Evolutionary conservation across 2,888 invertebrate genomes (phyloP), one percentile per base, ranked within the genome.

Genomic region (Phortica okadai): DNA sequence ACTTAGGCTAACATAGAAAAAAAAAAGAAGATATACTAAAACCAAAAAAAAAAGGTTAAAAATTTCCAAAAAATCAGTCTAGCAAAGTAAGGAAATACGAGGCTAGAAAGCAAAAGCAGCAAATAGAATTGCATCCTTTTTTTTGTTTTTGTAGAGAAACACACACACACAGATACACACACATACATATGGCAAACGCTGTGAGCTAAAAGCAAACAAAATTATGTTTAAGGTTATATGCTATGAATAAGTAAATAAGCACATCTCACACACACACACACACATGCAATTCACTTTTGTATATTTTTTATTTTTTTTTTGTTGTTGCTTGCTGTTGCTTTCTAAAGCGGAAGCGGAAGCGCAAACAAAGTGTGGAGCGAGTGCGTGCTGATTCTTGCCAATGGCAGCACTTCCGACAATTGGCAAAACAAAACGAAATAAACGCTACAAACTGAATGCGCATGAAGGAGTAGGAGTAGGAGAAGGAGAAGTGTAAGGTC

Each of bases 141-240:
- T 21, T 21, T 21, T 21, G 21, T 21, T 21, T 21, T 21, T 21
- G 21, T 21, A 21, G 21, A 21, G 21, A 21, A 21, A 85, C 81
- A 79, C 77, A 78, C 77, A 78, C 70, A 66, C 21, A 10, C 44
- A 67, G 16, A 50, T 16, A 74, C 54, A 67, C 54, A 67, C 80
- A 81, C 83, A 83, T 8, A 4, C 45, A 76, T 77, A 83, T 70
- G 7, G 25, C 16, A 5, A 21, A 21, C 8, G 21, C 16, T 42
- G 45, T 16, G 25, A 69, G 21, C 67, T 10, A 81, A 83, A 83
- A 80, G 86, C 85, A 85, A 85, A 85, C 85, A 83, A 86, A 85
- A 85, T 85, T 85, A 85, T 85, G 86, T 86, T 85, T 84, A 84
- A 85, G 86, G 85, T 85, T 85, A 85, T 86, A 86, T 84, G 85